Conservation (phyloP, 2,888 invertebrate species). For the Abrostola tripartita region DNA sequence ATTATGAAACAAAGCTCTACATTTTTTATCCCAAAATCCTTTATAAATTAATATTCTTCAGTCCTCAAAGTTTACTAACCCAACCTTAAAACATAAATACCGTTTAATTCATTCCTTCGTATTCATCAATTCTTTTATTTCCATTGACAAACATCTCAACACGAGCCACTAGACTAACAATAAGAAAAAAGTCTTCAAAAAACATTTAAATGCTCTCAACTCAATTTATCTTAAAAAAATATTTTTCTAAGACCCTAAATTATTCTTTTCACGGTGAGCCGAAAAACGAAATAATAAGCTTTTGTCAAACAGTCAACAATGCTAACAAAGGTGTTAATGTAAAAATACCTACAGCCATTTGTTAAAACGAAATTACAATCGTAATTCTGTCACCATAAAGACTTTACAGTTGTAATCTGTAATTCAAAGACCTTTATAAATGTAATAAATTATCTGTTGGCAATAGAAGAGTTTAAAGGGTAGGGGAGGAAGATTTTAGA, state of each 20-base stretch:
- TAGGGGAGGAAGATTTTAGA: conserved; percentile 35
- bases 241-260: conserved; percentile 33
- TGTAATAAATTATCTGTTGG: conserved; percentile 34
- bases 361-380: conserved; percentile 43
- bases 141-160: conserved; percentile 22
- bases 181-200: conserved; percentile 22
- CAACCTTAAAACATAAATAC: conserved; percentile 9
- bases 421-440: conserved; percentile 39
- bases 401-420: conserved; percentile 48
- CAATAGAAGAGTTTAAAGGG: conserved; percentile 31
- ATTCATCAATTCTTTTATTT: conserved; percentile 33
- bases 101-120: conserved; percentile 17
- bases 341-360: conserved; percentile 45
- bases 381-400: conserved; percentile 39
- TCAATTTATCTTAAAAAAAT: conserved; percentile 33
- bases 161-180: conserved; percentile 30
- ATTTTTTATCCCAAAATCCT: too few relatives aligned
- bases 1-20: too few relatives aligned
- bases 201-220: conserved; percentile 28
- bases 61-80: not conserved
- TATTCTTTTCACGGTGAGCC: conserved; percentile 40
- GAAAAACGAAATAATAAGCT: conserved; percentile 50
- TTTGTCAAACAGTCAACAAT: conserved; percentile 47
- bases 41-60: not conserved
- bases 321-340: conserved; percentile 51